Conservation (phyloP, 2,797 vertebrate genomes). For the Pelobates cultripes region DNA sequence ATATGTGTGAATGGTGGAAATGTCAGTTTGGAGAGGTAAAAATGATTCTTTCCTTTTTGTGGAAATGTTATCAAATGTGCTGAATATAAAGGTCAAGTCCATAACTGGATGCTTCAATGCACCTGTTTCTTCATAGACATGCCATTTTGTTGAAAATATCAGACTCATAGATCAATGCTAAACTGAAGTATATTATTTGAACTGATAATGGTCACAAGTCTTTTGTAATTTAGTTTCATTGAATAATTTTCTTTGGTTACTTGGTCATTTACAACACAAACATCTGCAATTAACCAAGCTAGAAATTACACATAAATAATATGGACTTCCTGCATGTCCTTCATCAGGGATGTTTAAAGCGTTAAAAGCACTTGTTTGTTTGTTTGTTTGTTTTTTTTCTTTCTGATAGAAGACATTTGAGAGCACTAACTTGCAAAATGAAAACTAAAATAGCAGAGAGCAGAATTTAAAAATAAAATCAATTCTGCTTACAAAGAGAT, state of each 20-base stretch:
- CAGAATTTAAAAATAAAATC: too few species aligned
- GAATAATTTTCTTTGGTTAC: background rate
- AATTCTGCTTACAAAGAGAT: too few species aligned
- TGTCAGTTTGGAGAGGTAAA: constrained; percentile 51
- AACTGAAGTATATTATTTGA: constrained; percentile 59
- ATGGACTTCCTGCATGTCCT: too few species aligned
- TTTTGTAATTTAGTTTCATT: constrained; percentile 51
- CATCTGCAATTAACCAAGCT: background rate
- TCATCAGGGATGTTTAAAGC: too few species aligned
- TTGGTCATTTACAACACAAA: background rate
- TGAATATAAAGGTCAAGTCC: constrained; percentile 66
- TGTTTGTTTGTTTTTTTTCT: background rate
- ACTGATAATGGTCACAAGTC: constrained; percentile 45
- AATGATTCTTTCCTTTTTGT: constrained; percentile 49
- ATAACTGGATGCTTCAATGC: constrained; percentile 63
- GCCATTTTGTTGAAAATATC: constrained; percentile 72
- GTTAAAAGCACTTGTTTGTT: too few species aligned
- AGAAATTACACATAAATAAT: too few species aligned
- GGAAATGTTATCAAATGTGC: constrained; percentile 63
- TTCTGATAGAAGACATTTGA: background rate
- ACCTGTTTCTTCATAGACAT: constrained; percentile 62
- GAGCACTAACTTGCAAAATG: too few species aligned
- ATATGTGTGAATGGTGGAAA: constrained; percentile 32
- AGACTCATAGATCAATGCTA: constrained; percentile 66
- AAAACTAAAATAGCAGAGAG: too few species aligned